Conservation (phyloP, 1,140 invertebrate species). For the Drosophila sulfurigaster region DNA sequence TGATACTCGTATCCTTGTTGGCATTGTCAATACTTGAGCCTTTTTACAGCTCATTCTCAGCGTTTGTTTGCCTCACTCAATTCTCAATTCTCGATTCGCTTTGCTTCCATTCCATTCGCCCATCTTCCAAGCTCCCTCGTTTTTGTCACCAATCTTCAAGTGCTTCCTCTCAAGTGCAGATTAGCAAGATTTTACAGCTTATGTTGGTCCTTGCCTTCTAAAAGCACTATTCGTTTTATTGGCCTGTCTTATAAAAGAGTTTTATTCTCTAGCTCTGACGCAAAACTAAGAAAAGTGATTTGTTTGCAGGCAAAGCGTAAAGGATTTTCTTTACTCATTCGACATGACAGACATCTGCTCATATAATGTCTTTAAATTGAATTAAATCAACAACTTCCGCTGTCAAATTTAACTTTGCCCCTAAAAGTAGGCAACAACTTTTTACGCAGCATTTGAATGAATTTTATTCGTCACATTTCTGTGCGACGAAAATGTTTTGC, state of each 20-base stretch:
- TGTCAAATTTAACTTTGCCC: constrained; percentile 1
- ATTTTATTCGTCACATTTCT: constrained; percentile 30
- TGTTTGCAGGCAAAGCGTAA: background rate
- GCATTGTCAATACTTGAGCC: constrained; percentile 80
- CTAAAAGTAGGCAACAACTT: constrained; percentile 16
- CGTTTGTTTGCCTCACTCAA: constrained; percentile 48
- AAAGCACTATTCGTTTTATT: constrained; percentile 32
- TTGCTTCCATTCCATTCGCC: constrained; percentile 22
- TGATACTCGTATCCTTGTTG: constrained; percentile 59
- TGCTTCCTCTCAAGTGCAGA: constrained; percentile 73
- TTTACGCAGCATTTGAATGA: constrained; percentile 8
- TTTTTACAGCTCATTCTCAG: constrained; percentile 76
- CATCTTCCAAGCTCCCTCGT: background rate
- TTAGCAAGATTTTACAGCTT: constrained; percentile 74
- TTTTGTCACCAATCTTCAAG: constrained; percentile 39
- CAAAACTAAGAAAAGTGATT: background rate
- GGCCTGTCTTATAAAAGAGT: constrained; percentile 30
- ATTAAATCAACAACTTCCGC: constrained; percentile 8
- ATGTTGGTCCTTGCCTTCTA: constrained; percentile 43
- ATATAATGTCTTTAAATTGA: background rate
- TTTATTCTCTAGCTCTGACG: constrained; percentile 8
- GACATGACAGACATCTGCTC: background rate
- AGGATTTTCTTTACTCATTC: background rate
- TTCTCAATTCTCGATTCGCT: constrained; percentile 59
- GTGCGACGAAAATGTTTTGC: constrained; percentile 13